A percentile compares a stretch with the other conserved stretches of the same genome.
Conservation (phyloP, 2,797 vertebrate genomes). For the Apodemus agrarius region DNA sequence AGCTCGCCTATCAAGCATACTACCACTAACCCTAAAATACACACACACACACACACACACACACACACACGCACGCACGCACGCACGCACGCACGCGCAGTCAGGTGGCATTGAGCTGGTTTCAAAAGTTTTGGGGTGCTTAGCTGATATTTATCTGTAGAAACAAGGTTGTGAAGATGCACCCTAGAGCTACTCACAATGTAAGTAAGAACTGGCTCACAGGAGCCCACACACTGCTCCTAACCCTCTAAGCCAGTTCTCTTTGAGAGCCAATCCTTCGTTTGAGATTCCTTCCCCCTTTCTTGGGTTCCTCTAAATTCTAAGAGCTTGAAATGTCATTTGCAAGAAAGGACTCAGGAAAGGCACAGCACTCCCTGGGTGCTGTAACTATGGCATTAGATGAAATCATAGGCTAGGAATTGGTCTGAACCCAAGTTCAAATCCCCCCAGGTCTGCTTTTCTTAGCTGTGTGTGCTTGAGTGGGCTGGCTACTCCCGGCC, state of each 20-base stretch:
- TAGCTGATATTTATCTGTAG: not conserved
- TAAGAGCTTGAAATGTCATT: not conserved
- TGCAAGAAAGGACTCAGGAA: not conserved
- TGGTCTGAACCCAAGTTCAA: not conserved
- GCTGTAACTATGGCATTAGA: not conserved
- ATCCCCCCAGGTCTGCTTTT: not conserved
- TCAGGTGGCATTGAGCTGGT: not conserved
- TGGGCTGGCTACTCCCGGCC: not conserved
- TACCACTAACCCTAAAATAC: not conserved
- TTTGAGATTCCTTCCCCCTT: not conserved
- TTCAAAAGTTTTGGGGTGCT: not conserved
- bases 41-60: not conserved
- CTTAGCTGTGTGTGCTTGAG: not conserved
- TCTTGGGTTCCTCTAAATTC: not conserved
- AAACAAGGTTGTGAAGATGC: not conserved
- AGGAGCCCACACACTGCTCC: not conserved
- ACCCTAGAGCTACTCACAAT: not conserved
- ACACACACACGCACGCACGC: not conserved
- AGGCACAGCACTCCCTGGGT: too few relatives aligned
- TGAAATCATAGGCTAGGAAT: not conserved
- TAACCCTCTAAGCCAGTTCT: not conserved
- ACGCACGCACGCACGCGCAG: not conserved
- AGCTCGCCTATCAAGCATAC: not conserved
- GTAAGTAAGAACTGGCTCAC: not conserved
- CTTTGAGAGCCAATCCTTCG: not conserved